A percentile compares a stretch with the other conserved stretches of the same genome.
Conservation (phyloP, 2,888 invertebrate genomes). For the Stenurella melanura region DNA sequence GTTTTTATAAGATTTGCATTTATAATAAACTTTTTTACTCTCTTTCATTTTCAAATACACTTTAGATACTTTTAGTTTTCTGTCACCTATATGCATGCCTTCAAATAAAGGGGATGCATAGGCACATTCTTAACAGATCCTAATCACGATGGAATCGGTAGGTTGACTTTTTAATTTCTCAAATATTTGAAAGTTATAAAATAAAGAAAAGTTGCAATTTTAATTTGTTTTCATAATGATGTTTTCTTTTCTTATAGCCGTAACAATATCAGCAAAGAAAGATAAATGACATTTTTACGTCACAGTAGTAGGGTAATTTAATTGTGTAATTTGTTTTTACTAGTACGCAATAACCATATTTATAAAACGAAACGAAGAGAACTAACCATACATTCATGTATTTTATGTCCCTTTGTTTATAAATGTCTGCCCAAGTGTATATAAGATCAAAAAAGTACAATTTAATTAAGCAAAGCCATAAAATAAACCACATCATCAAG, state of each 20-base stretch:
- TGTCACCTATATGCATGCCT: too few species aligned
- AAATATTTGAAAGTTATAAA: too few species aligned
- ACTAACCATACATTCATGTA: slow-evolving; percentile 23
- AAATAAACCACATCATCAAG: slow-evolving; percentile 37
- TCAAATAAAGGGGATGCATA: too few species aligned
- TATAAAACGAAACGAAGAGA: slow-evolving; percentile 34
- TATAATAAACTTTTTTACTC: too few species aligned
- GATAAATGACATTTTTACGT: slow-evolving; percentile 11
- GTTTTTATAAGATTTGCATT: too few species aligned
- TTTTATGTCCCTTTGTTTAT: slow-evolving; percentile 40
- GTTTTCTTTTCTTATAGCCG: neutral
- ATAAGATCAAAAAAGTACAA: slow-evolving; percentile 39
- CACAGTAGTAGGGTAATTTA: slow-evolving; percentile 22
- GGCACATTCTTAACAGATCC: too few species aligned
- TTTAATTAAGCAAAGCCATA: slow-evolving; percentile 40
- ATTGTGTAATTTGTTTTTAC: slow-evolving; percentile 32
- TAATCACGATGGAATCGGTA: too few species aligned
- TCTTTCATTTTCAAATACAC: too few species aligned
- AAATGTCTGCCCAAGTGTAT: slow-evolving; percentile 26
- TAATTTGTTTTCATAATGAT: slow-evolving; percentile 1
- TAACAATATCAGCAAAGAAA: slow-evolving; percentile 10
- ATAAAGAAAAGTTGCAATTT: neutral
- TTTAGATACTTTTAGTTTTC: too few species aligned
- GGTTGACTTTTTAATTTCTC: too few species aligned
- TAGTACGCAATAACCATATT: slow-evolving; percentile 17